phyloP scores from a whole-genome alignment of 2,113 vertebrate species.

The Azemiops feae region DNA sequence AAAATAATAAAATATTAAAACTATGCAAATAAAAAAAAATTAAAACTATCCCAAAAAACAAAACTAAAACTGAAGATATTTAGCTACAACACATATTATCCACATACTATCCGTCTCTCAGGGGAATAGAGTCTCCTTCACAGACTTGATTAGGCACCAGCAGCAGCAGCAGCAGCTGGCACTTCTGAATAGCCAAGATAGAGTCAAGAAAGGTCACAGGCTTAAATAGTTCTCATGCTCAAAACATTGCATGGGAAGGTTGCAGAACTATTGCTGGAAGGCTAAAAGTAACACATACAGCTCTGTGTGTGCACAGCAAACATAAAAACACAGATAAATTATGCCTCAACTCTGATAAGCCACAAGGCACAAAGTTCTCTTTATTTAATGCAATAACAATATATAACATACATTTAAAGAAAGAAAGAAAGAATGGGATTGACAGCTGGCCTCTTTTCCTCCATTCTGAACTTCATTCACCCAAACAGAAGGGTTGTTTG shows the following conservation, averaged over 20 bases:
- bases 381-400: neutral
- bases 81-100: neutral
- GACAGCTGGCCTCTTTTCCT: neutral
- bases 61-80: neutral
- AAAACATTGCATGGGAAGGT: neutral
- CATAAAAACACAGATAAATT: neutral
- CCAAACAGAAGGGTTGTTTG: neutral
- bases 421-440: neutral
- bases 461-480: neutral
- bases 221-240: constrained; percentile 10
- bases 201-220: constrained; percentile 13
- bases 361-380: neutral
- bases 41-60: neutral
- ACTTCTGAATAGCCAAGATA: constrained; percentile 6
- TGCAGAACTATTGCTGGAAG: neutral
- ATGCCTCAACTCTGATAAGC: neutral
- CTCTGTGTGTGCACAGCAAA: neutral
- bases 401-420: neutral
- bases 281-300: neutral
- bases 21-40: neutral
- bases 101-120: neutral
- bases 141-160: neutral
- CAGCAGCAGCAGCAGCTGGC: constrained; percentile 1
- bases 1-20: neutral
- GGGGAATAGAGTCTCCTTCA: neutral